These are phyloP conservation scores for Drosophila guanche DNA, from an alignment of 1,140 invertebrate genomes.

Conservation along the genomic window DNA sequence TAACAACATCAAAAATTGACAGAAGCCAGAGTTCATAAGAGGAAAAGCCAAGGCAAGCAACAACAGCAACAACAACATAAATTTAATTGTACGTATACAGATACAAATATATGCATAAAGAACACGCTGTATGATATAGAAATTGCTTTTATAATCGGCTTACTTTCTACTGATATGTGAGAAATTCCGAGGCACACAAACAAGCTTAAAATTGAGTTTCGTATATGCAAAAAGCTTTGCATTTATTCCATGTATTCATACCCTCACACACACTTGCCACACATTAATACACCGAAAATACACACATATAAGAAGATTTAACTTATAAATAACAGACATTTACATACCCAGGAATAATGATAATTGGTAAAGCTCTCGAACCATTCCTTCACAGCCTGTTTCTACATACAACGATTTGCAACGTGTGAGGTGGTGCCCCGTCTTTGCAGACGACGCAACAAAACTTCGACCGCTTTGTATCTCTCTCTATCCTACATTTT, in stretches of 20 bases:
- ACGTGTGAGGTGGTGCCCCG: too few relatives aligned
- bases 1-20: constrained; percentile 65
- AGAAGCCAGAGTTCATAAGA: constrained; percentile 57
- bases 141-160: constrained; percentile 58
- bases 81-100: constrained; percentile 18
- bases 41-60: constrained; percentile 23
- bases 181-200: constrained; percentile 37
- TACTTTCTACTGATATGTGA: constrained; percentile 46
- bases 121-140: constrained; percentile 38
- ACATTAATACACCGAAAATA: not conserved
- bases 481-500: too few relatives aligned
- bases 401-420: too few relatives aligned
- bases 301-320: not conserved
- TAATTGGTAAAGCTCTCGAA: constrained; percentile 1
- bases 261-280: not conserved
- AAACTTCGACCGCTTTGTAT: too few relatives aligned
- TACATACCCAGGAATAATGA: constrained; percentile 11
- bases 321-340: constrained; percentile 17
- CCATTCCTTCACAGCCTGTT: too few relatives aligned
- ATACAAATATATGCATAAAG: constrained; percentile 21
- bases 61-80: constrained; percentile 9
- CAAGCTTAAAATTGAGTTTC: constrained; percentile 51
- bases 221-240: constrained; percentile 37
- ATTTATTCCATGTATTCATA: constrained; percentile 15
- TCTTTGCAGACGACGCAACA: too few relatives aligned